These are phyloP conservation scores for Diarsia dahlii DNA, from an alignment of 2,888 invertebrate genomes.

Conservation along the genomic window DNA sequence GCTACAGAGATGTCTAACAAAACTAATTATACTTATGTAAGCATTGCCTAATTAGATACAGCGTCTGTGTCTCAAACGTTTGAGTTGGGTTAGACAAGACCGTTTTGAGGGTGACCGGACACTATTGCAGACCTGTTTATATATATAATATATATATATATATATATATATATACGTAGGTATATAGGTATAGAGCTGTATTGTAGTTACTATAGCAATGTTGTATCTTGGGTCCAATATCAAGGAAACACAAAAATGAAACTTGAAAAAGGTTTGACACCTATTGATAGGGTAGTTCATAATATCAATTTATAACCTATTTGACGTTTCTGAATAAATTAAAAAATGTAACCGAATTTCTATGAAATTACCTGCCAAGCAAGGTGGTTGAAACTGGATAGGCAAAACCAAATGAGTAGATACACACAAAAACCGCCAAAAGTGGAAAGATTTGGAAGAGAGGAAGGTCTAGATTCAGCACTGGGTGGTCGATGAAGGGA, in stretches of 20 bases:
- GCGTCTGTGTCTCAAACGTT: conserved; percentile 76
- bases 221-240: background rate
- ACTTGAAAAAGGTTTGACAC: background rate
- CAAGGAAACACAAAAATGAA: background rate
- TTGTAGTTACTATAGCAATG: background rate
- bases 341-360: too few relatives aligned
- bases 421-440: too few relatives aligned
- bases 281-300: too few relatives aligned
- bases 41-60: conserved; percentile 78
- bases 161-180: background rate
- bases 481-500: too few relatives aligned
- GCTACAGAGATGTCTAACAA: conserved; percentile 54
- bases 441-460: too few relatives aligned
- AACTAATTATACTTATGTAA: conserved; percentile 68
- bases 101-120: conserved; percentile 73
- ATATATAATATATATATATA: conserved; percentile 30
- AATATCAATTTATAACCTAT: too few relatives aligned
- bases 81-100: conserved; percentile 80
- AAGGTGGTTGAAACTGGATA: too few relatives aligned
- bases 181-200: conserved; percentile 14
- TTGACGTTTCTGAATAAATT: too few relatives aligned
- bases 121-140: conserved; percentile 63
- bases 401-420: too few relatives aligned
- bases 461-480: too few relatives aligned
- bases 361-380: too few relatives aligned